A percentile compares a stretch with the other conserved stretches of the same genome.
These are phyloP conservation scores for Eulithis prunata DNA, from an alignment of 2,888 invertebrate species.

Conservation along the genomic window DNA sequence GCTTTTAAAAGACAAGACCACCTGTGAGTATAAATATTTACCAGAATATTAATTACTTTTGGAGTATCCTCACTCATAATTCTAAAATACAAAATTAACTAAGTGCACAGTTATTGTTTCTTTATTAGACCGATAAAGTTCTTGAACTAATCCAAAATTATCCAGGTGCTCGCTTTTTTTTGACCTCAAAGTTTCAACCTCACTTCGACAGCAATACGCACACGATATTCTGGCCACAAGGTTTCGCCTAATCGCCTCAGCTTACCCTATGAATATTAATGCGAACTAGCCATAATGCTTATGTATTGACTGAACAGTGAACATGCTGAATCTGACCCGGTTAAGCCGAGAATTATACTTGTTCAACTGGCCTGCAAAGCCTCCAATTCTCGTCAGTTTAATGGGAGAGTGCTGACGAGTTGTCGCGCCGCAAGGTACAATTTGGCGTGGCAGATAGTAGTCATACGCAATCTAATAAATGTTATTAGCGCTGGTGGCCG, in stretches of 20 bases:
- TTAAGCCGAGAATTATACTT: slow-evolving; percentile 42
- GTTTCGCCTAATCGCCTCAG: slow-evolving; percentile 60
- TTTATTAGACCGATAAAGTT: neutral
- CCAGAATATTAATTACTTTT: neutral
- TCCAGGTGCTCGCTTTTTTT: neutral
- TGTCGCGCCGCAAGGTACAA: slow-evolving; percentile 21
- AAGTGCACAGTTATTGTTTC: neutral
- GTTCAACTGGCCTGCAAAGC: slow-evolving; percentile 29
- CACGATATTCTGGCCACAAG: slow-evolving; percentile 41
- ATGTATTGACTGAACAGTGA: slow-evolving; percentile 51
- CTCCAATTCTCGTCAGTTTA: slow-evolving; percentile 30
- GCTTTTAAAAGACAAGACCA: slow-evolving; percentile 99
- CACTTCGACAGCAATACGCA: slow-evolving; percentile 21
- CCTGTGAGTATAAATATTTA: slow-evolving; percentile 89
- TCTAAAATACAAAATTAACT: too few species aligned
- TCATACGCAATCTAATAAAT: slow-evolving; percentile 27
- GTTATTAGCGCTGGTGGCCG: slow-evolving; percentile 21
- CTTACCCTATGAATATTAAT: slow-evolving; percentile 70
- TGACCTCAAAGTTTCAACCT: slow-evolving; percentile 13
- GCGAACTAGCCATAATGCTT: slow-evolving; percentile 52
- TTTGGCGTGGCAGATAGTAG: slow-evolving; percentile 24
- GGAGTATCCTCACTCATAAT: too few species aligned
- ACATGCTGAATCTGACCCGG: slow-evolving; percentile 44
- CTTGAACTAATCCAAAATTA: neutral
- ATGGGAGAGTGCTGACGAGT: slow-evolving; percentile 28